Evolutionary conservation across 1,140 invertebrate genomes (phyloP).

Genomic region (Lordiphosa collinella): DNA sequence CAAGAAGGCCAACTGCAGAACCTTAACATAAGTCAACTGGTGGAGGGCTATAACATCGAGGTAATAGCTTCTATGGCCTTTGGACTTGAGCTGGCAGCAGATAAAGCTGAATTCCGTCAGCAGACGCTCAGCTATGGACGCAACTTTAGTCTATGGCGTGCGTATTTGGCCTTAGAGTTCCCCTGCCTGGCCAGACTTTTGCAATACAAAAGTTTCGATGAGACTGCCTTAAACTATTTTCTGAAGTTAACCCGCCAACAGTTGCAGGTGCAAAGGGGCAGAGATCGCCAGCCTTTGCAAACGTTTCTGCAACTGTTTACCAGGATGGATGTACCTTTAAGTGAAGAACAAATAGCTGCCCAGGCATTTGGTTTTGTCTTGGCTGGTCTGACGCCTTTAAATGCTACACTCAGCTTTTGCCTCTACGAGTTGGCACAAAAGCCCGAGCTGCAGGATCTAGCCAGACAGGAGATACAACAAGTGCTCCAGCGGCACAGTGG

Average conservation of each 20-base stretch:
- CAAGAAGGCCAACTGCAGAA: neutral
- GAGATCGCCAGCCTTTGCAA: slow-evolving; percentile 71
- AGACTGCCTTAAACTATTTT: slow-evolving; percentile 48
- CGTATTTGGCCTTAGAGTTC: slow-evolving; percentile 57
- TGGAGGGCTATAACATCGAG: slow-evolving; percentile 48
- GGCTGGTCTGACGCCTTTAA: slow-evolving; percentile 81
- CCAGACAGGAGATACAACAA: slow-evolving; percentile 82
- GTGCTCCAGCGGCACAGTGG: slow-evolving; percentile 72
- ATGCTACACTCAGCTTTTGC: slow-evolving; percentile 82
- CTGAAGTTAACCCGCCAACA: slow-evolving; percentile 36
- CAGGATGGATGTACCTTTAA: slow-evolving; percentile 14
- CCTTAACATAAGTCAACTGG: slow-evolving; percentile 49
- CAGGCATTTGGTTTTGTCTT: slow-evolving; percentile 78
- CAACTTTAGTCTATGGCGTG: slow-evolving; percentile 45
- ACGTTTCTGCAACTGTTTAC: slow-evolving; percentile 81
- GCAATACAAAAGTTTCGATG: slow-evolving; percentile 43
- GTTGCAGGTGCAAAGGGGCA: slow-evolving; percentile 59
- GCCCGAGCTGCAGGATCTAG: slow-evolving; percentile 83
- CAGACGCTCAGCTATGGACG: slow-evolving; percentile 48
- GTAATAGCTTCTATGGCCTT: slow-evolving; percentile 54
- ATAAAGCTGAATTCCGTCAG: slow-evolving; percentile 75
- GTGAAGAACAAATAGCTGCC: slow-evolving; percentile 57
- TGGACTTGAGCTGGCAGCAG: slow-evolving; percentile 36
- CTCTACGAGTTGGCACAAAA: slow-evolving; percentile 82
- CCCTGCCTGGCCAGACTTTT: slow-evolving; percentile 50